Conservation (phyloP, 2,113 vertebrate species). For the Zosterops hypoxanthus region DNA sequence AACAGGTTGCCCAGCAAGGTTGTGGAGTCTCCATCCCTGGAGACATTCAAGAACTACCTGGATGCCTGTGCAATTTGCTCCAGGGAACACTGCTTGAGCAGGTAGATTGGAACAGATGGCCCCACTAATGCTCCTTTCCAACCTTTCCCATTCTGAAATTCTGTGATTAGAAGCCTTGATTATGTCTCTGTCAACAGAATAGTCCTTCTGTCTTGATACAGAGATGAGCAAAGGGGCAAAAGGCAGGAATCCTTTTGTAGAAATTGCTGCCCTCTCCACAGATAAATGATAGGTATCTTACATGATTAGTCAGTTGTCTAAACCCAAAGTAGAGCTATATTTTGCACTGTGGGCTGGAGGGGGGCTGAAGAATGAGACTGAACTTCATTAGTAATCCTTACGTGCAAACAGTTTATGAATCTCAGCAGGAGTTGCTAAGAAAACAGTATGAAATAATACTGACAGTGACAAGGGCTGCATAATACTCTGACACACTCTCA, state of each 20-base stretch:
- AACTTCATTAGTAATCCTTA: background rate
- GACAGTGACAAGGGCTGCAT: background rate
- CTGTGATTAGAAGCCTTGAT: background rate
- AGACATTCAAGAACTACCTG: background rate
- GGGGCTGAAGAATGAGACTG: background rate
- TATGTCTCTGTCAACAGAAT: background rate
- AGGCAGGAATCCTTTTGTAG: background rate
- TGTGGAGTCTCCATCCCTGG: background rate
- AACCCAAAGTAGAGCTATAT: background rate
- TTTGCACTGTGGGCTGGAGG: background rate
- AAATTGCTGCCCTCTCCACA: background rate
- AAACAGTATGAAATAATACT: background rate
- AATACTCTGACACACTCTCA: background rate
- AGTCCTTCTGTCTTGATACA: background rate
- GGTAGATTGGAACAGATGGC: background rate
- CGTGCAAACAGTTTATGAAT: background rate
- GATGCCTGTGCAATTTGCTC: background rate
- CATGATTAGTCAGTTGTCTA: background rate
- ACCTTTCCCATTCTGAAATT: background rate
- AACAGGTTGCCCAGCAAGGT: background rate
- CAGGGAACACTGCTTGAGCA: background rate
- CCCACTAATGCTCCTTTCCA: background rate
- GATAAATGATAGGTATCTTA: background rate
- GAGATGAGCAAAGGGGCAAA: background rate
- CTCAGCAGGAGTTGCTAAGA: background rate